Percentiles rank a stretch among this genome's conserved stretches.
These are phyloP conservation scores for Trileptium ribeirensis DNA, from an alignment of 2,888 invertebrate genomes.

Conservation along the genomic window DNA sequence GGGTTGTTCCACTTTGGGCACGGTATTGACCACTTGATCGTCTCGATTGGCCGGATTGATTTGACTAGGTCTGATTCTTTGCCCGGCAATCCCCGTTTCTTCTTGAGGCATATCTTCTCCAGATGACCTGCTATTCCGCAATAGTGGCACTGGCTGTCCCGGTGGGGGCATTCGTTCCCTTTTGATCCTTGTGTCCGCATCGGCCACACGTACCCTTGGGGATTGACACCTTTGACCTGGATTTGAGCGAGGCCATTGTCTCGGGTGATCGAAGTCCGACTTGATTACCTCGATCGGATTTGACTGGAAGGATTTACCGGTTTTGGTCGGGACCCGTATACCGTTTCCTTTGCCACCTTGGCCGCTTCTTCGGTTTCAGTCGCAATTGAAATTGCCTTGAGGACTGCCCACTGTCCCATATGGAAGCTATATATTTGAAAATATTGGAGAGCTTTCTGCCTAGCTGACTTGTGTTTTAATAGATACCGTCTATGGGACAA, in stretches of 20 bases:
- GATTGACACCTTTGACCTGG: background rate
- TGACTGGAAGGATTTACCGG: no score
- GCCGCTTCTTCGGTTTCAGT: background rate
- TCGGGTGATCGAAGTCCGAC: background rate
- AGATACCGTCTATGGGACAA: no score
- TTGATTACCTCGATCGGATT: background rate
- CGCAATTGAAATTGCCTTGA: background rate
- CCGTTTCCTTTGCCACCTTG: background rate
- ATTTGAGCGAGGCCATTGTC: background rate
- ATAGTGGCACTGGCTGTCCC: background rate
- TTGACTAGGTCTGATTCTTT: no score
- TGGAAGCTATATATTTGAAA: no score
- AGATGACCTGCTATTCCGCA: constrained; percentile 2
- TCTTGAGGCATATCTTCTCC: constrained; percentile 6
- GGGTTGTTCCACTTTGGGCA: constrained; percentile 24
- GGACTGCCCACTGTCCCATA: no score
- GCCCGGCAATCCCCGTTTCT: no score
- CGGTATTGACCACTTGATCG: background rate
- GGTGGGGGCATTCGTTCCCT: background rate
- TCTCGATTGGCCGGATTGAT: no score
- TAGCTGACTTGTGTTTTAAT: no score
- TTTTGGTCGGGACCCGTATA: background rate
- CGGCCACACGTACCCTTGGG: background rate
- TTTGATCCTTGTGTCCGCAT: background rate
- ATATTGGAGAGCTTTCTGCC: no score